Evolutionary conservation across 2,888 invertebrate genomes (phyloP), one percentile per base, ranked within the genome.

Genomic region (Napeogenes inachia): DNA sequence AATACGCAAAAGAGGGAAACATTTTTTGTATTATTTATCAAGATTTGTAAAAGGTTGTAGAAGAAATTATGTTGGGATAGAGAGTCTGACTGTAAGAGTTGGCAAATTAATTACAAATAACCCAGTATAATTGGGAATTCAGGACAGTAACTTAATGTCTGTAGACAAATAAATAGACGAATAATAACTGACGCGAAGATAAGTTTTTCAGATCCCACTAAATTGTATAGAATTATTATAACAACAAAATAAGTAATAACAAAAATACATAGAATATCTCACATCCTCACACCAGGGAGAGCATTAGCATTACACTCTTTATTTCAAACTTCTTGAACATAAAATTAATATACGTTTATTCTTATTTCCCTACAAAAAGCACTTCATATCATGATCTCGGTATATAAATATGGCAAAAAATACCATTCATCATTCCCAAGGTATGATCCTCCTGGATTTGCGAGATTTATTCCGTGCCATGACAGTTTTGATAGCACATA

Each of bases 401-500:
- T 57, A 61, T 67, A 69, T 71, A 70, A 70, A 67, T 68, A 66
- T 68, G 64, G 74, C 78, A 78, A 84, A 83, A 85, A 82, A 82
- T 76, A 80, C 68, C 84, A 87, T 88, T 85, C 79, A 82, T 88
- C 87, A 88, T 87, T 76, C 71, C 69, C 66, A 68, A 65, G 69
- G 74, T 71, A 69, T 84, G 86, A 86, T 86, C 87, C 85, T 79
- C 71, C 59, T 65, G 84, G 84, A 85, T 87, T 84, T 81, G 71
- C 66, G 71, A 81, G 84, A 87, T 87, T 87, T 87, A 87, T 84
- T 78, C 77, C 71, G 69, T 70, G 60, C 63, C 70, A 75, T 76
- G 77, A 77, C 78, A 77, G 70, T 70, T 73, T 70, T 75, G 76
- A 79, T 79, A 72, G 74, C 68, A 67, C 69, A 70, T 67, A 68